phyloP scores from a whole-genome alignment of 2,888 invertebrate species.

The Eustalomyia histrio region DNA sequence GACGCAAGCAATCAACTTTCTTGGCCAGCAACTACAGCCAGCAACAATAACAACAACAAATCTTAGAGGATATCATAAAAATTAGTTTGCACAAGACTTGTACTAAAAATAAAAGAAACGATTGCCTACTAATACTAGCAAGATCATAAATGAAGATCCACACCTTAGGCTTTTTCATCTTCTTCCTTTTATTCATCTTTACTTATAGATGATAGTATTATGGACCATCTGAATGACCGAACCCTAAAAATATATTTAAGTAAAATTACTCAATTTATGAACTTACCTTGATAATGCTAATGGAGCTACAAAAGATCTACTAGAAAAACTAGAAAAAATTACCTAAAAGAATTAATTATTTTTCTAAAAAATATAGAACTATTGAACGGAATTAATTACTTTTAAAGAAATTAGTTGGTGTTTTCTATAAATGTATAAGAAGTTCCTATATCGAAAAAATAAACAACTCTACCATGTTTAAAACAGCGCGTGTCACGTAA shows the following conservation, averaged over 20 bases:
- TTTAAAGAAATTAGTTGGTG: too few relatives aligned
- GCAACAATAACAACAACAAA: slow-evolving; percentile 2
- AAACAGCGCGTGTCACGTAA: too few relatives aligned
- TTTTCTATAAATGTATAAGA: too few relatives aligned
- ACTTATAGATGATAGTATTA: slow-evolving; percentile 28
- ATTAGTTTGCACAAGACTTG: slow-evolving; percentile 49
- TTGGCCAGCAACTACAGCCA: slow-evolving; percentile 46
- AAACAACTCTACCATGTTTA: too few relatives aligned
- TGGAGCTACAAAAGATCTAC: slow-evolving; percentile 55
- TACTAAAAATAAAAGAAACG: neutral
- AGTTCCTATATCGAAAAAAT: too few relatives aligned
- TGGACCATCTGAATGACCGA: slow-evolving; percentile 28
- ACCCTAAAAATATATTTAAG: slow-evolving; percentile 65
- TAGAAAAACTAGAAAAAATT: neutral
- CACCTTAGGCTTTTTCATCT: slow-evolving; percentile 55
- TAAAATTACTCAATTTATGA: slow-evolving; percentile 71
- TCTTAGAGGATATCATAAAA: slow-evolving; percentile 53
- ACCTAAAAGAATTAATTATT: slow-evolving; percentile 16
- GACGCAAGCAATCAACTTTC: slow-evolving; percentile 62
- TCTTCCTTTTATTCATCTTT: slow-evolving; percentile 1
- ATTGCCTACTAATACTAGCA: slow-evolving; percentile 35
- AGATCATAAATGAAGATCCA: slow-evolving; percentile 61
- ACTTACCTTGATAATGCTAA: slow-evolving; percentile 65
- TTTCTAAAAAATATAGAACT: neutral
- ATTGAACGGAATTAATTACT: too few relatives aligned